A percentile compares a stretch with the other conserved stretches of the same genome.
Evolutionary conservation across 2,113 vertebrate genomes (phyloP).

Genomic region (Cariama cristata): DNA sequence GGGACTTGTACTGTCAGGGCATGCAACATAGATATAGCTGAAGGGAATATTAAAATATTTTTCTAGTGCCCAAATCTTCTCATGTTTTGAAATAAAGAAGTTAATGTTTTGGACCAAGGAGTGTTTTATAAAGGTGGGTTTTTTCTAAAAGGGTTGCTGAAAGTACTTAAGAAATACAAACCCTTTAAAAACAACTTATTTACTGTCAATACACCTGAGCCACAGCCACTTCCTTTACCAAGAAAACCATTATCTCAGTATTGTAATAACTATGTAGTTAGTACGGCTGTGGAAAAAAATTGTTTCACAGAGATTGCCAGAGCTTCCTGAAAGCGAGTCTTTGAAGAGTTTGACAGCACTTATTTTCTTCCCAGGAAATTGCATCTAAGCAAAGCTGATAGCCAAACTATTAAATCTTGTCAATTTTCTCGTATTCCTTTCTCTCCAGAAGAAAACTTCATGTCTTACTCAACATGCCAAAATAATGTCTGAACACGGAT

Average conservation of each 20-base stretch:
- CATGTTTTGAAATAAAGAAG: background rate
- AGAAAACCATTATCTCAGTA: background rate
- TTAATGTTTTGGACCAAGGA: background rate
- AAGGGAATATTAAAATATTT: background rate
- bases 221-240: slow-evolving; percentile 29
- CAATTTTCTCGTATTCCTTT: background rate
- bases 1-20: background rate
- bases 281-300: background rate
- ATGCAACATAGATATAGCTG: background rate
- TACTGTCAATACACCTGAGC: background rate
- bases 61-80: background rate
- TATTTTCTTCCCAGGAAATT: background rate
- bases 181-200: background rate
- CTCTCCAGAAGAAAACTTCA: background rate
- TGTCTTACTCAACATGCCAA: background rate
- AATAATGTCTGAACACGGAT: background rate
- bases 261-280: background rate
- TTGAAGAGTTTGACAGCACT: background rate
- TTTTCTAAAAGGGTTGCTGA: background rate
- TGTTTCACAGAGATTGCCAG: background rate
- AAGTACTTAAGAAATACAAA: background rate
- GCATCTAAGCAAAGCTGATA: background rate
- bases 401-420: background rate
- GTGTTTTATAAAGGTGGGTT: background rate
- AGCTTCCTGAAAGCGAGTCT: background rate